These are phyloP conservation scores for Dynastes hyllus DNA, from an alignment of 2,888 invertebrate genomes.

Conservation along the genomic window DNA sequence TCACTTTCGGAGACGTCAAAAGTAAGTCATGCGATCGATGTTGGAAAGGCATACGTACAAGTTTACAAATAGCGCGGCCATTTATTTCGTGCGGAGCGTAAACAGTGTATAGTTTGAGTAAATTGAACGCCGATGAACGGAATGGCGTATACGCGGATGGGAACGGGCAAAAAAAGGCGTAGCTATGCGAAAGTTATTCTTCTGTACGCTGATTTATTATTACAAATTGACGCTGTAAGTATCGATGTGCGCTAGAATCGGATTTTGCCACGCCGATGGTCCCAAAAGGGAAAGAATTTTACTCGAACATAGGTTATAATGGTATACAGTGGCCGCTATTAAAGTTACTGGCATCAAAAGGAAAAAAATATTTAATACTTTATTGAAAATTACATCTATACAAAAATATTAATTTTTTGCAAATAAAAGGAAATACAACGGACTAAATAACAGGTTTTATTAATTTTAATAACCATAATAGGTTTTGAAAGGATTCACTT, in stretches of 20 bases:
- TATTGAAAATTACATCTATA: too few relatives aligned
- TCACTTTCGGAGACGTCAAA: slow-evolving; percentile 50
- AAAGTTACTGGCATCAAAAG: too few relatives aligned
- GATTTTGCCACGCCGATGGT: not conserved
- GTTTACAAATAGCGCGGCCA: slow-evolving; percentile 49
- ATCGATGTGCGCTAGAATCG: not conserved
- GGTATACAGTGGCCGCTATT: too few relatives aligned
- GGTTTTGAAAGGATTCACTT: too few relatives aligned
- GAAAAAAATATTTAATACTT: too few relatives aligned
- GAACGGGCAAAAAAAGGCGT: not conserved
- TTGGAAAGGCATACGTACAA: slow-evolving; percentile 30
- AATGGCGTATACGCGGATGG: not conserved
- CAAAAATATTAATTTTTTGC: too few relatives aligned
- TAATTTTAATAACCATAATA: too few relatives aligned
- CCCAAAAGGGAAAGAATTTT: not conserved
- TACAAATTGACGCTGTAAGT: slow-evolving; percentile 15
- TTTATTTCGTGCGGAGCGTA: slow-evolving; percentile 42
- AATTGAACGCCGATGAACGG: slow-evolving; percentile 24
- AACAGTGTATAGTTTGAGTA: slow-evolving; percentile 42
- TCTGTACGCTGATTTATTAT: slow-evolving; percentile 34
- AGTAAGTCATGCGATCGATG: slow-evolving; percentile 50
- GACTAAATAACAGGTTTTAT: too few relatives aligned
- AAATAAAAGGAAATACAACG: too few relatives aligned
- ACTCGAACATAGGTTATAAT: too few relatives aligned
- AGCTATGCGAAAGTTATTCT: slow-evolving; percentile 19